Percentiles rank a stretch among this genome's conserved stretches.
phyloP scores from a whole-genome alignment of 2,888 invertebrate genomes.

The Ormyrus thymus region DNA sequence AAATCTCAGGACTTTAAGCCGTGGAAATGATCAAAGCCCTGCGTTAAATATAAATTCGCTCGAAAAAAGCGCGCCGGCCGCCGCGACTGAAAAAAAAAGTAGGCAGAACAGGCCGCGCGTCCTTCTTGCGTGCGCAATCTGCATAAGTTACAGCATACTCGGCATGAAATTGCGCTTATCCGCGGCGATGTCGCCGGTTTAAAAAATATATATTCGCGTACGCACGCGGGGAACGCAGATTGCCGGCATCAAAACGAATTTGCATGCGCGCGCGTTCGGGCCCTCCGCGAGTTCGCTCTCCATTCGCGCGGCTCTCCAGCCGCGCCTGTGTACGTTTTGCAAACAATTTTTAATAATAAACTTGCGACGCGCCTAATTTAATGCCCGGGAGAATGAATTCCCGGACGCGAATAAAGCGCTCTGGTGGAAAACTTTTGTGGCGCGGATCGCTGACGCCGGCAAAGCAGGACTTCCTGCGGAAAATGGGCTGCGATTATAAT shows the following conservation, averaged over 20 bases:
- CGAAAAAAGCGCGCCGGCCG: too few species aligned
- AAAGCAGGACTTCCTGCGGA: constrained; percentile 7
- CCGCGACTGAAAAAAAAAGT: too few species aligned
- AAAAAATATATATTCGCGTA: constrained; percentile 7
- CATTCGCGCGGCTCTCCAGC: not conserved
- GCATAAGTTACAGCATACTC: constrained; percentile 21
- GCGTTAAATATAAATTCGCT: too few species aligned
- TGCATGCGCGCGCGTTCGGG: constrained; percentile 18
- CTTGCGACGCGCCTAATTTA: not conserved
- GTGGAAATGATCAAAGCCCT: too few species aligned
- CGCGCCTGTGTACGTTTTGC: not conserved
- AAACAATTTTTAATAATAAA: constrained; percentile 38
- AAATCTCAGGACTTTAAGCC: too few species aligned
- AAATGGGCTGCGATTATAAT: not conserved
- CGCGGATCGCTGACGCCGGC: constrained; percentile 3
- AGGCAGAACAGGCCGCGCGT: not conserved
- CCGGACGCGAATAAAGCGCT: constrained; percentile 9
- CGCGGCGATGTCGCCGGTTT: not conserved
- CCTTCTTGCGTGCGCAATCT: constrained; percentile 13
- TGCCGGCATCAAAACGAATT: constrained; percentile 22
- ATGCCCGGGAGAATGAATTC: constrained; percentile 24
- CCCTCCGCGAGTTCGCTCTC: constrained; percentile 10
- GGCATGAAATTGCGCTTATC: constrained; percentile 31
- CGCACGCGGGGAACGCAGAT: not conserved
- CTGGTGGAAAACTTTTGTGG: constrained; percentile 13